Evolutionary conservation across 2,113 vertebrate species (phyloP).

Genomic region (Strix aluco): DNA sequence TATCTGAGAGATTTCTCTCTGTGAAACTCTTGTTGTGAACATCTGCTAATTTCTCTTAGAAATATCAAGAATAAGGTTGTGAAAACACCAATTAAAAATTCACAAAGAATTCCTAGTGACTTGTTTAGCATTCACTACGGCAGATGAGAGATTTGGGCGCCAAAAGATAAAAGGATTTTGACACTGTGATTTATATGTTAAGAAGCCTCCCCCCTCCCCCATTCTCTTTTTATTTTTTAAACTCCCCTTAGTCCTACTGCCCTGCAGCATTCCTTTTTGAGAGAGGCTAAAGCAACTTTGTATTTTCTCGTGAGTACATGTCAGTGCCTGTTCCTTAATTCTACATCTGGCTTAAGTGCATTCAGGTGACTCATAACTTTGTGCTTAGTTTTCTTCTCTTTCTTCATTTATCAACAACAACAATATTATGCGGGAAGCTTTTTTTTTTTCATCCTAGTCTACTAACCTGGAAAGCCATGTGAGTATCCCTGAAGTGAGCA

Average conservation of each 20-base stretch:
- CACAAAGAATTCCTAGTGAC: constrained; percentile 63
- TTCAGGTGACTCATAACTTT: constrained; percentile 23
- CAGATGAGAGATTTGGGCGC: constrained; percentile 65
- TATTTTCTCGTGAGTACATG: constrained; percentile 8
- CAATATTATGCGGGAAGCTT: background rate
- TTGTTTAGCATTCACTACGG: constrained; percentile 43
- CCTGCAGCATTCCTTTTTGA: constrained; percentile 54
- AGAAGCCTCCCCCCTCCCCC: constrained; percentile 35
- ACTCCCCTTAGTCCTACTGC: constrained; percentile 50
- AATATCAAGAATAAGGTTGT: constrained; percentile 57
- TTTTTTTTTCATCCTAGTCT: background rate
- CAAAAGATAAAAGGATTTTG: constrained; percentile 72
- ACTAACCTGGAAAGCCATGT: background rate
- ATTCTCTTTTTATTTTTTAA: constrained; percentile 47
- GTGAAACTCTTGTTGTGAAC: constrained; percentile 6
- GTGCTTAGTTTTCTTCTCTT: background rate
- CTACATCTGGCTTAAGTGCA: constrained; percentile 1
- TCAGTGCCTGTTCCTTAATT: constrained; percentile 26
- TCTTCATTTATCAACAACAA: constrained; percentile 35
- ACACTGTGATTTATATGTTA: constrained; percentile 65
- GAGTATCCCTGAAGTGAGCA: background rate
- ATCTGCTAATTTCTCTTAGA: constrained; percentile 55
- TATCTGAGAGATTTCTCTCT: background rate
- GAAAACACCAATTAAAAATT: constrained; percentile 70
- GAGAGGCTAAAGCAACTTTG: constrained; percentile 32